phyloP scores from a whole-genome alignment of 2,888 invertebrate genomes.

The Bombylius major region DNA sequence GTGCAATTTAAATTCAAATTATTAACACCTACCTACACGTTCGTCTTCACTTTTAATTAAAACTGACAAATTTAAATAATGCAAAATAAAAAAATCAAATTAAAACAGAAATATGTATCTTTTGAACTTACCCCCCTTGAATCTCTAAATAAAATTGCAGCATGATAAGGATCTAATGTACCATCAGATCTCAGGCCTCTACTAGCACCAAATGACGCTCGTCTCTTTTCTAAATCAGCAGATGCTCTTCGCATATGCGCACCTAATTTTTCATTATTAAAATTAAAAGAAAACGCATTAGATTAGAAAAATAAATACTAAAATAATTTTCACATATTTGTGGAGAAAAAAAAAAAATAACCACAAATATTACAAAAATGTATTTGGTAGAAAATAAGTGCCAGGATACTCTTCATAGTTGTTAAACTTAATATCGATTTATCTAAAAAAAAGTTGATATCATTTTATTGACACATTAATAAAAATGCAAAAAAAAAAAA shows the following conservation, averaged over 20 bases:
- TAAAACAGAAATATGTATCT: no score
- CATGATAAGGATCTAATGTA: slow-evolving; percentile 73
- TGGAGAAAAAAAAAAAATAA: neutral
- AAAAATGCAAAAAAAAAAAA: no score
- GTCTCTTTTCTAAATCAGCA: slow-evolving; percentile 64
- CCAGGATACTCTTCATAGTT: no score
- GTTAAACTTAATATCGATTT: no score
- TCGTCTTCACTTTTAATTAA: no score
- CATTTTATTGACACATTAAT: no score
- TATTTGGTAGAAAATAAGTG: neutral
- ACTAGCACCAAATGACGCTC: slow-evolving; percentile 60
- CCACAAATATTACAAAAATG: neutral
- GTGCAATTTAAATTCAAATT: no score
- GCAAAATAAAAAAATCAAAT: no score
- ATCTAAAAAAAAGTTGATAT: no score
- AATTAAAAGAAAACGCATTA: slow-evolving; percentile 8
- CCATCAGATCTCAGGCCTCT: slow-evolving; percentile 47
- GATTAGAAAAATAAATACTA: slow-evolving; percentile 12
- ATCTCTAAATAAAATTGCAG: slow-evolving; percentile 81
- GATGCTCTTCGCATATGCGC: slow-evolving; percentile 63
- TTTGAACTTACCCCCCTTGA: slow-evolving; percentile 72
- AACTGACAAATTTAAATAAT: no score
- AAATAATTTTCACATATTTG: slow-evolving; percentile 2
- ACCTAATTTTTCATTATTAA: slow-evolving; percentile 40
- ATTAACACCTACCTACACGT: no score